Percentiles rank a stretch among this genome's conserved stretches.
Evolutionary conservation across 1,140 invertebrate genomes (phyloP).

Genomic region (Mesaphorura yosii): DNA sequence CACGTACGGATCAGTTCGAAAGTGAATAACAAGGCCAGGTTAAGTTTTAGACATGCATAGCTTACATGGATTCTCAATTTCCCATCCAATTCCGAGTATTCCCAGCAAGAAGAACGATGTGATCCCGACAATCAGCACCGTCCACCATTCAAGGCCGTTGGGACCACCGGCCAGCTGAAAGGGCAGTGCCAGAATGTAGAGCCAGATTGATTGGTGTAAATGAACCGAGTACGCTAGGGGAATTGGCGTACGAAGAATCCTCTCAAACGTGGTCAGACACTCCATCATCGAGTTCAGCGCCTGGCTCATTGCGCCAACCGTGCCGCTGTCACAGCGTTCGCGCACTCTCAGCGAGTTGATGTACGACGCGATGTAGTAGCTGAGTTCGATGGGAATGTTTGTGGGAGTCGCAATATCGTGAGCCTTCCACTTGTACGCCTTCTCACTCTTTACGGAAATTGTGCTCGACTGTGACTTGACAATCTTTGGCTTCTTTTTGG

Average conservation of each 20-base stretch:
- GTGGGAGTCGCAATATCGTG: slow-evolving; percentile 26
- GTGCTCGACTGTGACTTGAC: too few relatives aligned
- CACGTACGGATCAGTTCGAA: background rate
- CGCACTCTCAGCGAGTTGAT: slow-evolving; percentile 15
- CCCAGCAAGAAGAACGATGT: slow-evolving; percentile 27
- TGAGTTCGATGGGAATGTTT: slow-evolving; percentile 29
- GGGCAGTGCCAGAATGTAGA: slow-evolving; percentile 25
- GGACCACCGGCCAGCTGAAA: slow-evolving; percentile 26
- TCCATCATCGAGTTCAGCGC: slow-evolving; percentile 23
- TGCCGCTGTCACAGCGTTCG: slow-evolving; percentile 11
- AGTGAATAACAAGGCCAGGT: background rate
- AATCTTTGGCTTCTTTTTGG: too few relatives aligned
- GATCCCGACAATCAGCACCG: slow-evolving; percentile 20
- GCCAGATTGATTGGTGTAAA: slow-evolving; percentile 26
- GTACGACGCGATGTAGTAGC: slow-evolving; percentile 28
- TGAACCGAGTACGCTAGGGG: slow-evolving; percentile 30
- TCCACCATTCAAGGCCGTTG: slow-evolving; percentile 21
- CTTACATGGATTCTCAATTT: slow-evolving; percentile 31
- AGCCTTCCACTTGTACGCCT: too few relatives aligned
- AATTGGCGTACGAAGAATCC: slow-evolving; percentile 28
- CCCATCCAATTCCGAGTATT: slow-evolving; percentile 28
- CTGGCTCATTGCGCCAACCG: slow-evolving; percentile 21
- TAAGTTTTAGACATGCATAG: slow-evolving; percentile 1
- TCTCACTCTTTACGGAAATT: too few relatives aligned
- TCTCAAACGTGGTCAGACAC: slow-evolving; percentile 26